A percentile compares a stretch with the other conserved stretches of the same genome.
These are phyloP conservation scores for Conchocele bisecta DNA, from an alignment of 2,888 invertebrate genomes.

Conservation along the genomic window DNA sequence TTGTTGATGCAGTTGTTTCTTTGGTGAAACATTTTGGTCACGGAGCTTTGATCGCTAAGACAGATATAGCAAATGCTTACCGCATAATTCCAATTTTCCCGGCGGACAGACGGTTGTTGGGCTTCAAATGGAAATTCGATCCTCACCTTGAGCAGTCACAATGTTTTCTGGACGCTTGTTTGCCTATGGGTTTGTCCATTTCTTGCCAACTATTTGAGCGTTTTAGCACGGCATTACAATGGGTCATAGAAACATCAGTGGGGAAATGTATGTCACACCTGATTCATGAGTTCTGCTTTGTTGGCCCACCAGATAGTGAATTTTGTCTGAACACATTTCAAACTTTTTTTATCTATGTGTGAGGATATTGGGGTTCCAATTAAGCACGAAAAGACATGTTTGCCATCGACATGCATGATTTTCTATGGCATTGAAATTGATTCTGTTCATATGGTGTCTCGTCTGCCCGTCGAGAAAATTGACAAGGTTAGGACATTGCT, in stretches of 20 bases:
- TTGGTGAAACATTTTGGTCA: neutral
- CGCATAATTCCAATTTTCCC: neutral
- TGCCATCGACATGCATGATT: neutral
- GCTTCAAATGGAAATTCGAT: too few relatives aligned
- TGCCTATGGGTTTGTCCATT: neutral
- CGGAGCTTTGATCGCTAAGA: neutral
- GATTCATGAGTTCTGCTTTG: too few relatives aligned
- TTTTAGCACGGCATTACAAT: neutral
- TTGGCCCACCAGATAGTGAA: too few relatives aligned
- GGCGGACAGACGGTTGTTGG: neutral
- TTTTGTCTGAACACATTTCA: too few relatives aligned
- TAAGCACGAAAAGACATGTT: neutral
- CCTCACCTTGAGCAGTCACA: neutral
- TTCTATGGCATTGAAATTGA: slow-evolving; percentile 3
- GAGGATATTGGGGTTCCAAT: neutral
- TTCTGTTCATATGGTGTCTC: neutral
- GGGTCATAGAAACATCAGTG: neutral
- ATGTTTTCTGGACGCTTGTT: neutral
- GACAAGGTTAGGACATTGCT: neutral
- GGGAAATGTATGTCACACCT: neutral
- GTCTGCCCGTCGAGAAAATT: neutral
- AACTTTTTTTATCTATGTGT: neutral
- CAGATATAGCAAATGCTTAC: neutral
- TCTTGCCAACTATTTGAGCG: neutral
- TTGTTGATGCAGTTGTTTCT: neutral